These are phyloP conservation scores for Centropyge bicolor DNA, from an alignment of 2,797 vertebrate genomes.

Conservation along the genomic window DNA sequence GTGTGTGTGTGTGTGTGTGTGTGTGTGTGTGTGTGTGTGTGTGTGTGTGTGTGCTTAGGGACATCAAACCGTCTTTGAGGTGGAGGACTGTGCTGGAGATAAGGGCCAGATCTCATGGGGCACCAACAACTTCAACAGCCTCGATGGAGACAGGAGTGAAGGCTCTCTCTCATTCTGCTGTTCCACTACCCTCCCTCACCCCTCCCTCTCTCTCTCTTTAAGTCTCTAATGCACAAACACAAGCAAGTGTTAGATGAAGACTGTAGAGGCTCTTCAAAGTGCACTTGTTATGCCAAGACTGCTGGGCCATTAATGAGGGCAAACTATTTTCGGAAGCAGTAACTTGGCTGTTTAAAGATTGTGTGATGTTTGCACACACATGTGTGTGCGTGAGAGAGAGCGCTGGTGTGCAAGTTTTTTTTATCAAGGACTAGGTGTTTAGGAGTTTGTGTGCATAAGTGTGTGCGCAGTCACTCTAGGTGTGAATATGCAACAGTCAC, in stretches of 20 bases:
- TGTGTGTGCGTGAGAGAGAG: neutral
- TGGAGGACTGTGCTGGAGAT: conserved; percentile 70
- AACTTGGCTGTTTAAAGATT: conserved; percentile 69
- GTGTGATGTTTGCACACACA: conserved; percentile 26
- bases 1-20: conserved; percentile 25
- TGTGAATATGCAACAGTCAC: conserved; percentile 78
- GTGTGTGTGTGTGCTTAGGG: conserved; percentile 13
- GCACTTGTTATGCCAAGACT: conserved; percentile 77
- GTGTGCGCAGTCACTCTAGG: conserved; percentile 33
- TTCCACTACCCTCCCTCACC: neutral
- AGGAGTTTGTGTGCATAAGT: conserved; percentile 14
- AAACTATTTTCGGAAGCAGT: conserved; percentile 79
- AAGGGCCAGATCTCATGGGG: conserved; percentile 70
- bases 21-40: too few relatives aligned
- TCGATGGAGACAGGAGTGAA: conserved; percentile 58
- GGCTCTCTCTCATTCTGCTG: conserved; percentile 33
- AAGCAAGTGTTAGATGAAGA: conserved; percentile 70
- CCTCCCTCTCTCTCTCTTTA: conserved; percentile 13
- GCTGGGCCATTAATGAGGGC: conserved; percentile 80
- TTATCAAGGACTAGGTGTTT: conserved; percentile 60
- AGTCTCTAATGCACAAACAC: conserved; percentile 65
- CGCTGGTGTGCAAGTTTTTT: conserved; percentile 31
- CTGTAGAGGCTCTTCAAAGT: conserved; percentile 76
- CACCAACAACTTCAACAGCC: conserved; percentile 54
- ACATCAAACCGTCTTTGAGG: conserved; percentile 74